Evolutionary conservation across 1,140 invertebrate genomes (phyloP).

Genomic region (Notospermus geniculatus): DNA sequence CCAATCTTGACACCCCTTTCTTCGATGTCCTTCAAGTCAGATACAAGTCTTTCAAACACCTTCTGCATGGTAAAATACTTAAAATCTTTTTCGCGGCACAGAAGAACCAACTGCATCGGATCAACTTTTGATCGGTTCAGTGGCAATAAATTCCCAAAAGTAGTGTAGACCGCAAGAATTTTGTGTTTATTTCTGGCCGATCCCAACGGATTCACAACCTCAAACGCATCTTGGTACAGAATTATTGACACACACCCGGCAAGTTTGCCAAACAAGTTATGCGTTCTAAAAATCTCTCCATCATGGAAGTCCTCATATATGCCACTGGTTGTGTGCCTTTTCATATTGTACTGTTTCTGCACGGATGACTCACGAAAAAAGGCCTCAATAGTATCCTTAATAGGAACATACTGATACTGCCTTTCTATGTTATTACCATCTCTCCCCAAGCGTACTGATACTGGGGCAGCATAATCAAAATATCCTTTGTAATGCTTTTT

Average conservation of each 20-base stretch:
- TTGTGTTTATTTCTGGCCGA: constrained; percentile 12
- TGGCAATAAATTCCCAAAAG: constrained; percentile 6
- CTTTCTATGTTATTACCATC: not conserved
- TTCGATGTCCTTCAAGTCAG: constrained; percentile 3
- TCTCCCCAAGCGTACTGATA: not conserved
- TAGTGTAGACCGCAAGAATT: constrained; percentile 6
- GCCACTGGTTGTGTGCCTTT: not conserved
- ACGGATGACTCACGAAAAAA: not conserved
- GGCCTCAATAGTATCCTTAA: not conserved
- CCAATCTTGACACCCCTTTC: not conserved
- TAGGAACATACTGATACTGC: not conserved
- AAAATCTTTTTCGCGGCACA: constrained; percentile 6
- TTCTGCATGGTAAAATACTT: not conserved
- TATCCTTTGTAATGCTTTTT: not conserved
- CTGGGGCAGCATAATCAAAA: constrained; percentile 1
- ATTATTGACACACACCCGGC: not conserved
- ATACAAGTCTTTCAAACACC: not conserved
- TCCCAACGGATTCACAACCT: constrained; percentile 12
- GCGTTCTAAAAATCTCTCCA: not conserved
- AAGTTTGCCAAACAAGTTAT: not conserved
- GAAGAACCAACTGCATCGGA: constrained; percentile 9
- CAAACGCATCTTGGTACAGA: constrained; percentile 13
- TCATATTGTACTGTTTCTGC: not conserved
- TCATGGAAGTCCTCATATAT: not conserved
- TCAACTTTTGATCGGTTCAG: constrained; percentile 11